Evolutionary conservation across 1,140 invertebrate species (phyloP), one percentile per base, ranked within the genome.

Genomic region (Micrasema minimum): DNA sequence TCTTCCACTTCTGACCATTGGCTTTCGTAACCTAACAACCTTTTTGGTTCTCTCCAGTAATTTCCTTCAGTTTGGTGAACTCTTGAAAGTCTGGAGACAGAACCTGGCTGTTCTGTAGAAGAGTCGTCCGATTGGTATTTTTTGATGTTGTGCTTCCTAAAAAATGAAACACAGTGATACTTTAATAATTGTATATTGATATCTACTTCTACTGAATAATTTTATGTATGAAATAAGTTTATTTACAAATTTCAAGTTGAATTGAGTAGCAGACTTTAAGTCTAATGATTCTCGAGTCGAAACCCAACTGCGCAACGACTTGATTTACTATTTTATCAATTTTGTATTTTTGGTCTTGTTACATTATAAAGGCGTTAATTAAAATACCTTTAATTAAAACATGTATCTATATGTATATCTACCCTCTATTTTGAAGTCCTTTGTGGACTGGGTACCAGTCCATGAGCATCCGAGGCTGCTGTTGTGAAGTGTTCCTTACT

Each of bases 1-100:
- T 22, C 37, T 43, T 50, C 74, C 74, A 38, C 67, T 72, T 46
- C 46, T 75, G 3, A 51, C 22, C 41, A 69, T 72, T 9, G 71
- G 67, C 51, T 67, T 69, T 23, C 66, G 45, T 35, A 69, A 14
- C 55, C 43, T 66, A 6, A 68, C 23, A 12, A 72, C 55, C 48
- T 18, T 62, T 66, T 41, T 5, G 53, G 51, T 9, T 31, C 18
- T 64, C 7, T 22, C 3, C 53, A 22, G 16, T 50, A 51, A 12
- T 69, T 66, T 43, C 69, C 62, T 11, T 62, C 45, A 5, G 66
- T 69, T 2, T 38, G 18, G 66, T 69, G 72, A 0, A 72, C 74
- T 38, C 70, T 69, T 1, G 74, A 75, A 11, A 61, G 35, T 35
- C 74, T 35, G 23, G 68, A 67, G 2, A 66, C 62, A 6, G 46